A percentile compares a stretch with the other conserved stretches of the same genome.
These are phyloP conservation scores for Drosophila quinaria DNA, from an alignment of 2,888 invertebrate species.

Conservation along the genomic window DNA sequence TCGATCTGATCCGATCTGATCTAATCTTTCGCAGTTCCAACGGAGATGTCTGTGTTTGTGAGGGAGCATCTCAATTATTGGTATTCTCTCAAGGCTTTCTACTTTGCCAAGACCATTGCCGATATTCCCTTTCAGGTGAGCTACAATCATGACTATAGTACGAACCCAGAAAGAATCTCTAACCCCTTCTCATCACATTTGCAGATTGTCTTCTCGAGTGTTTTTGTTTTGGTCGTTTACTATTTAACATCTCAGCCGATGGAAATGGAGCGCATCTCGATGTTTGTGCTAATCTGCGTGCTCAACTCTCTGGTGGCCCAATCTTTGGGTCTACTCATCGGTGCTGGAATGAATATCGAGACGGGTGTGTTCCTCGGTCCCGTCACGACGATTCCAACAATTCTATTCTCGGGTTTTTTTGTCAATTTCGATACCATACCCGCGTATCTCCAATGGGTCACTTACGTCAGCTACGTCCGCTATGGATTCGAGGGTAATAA, in stretches of 20 bases:
- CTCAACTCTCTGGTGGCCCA: slow-evolving; percentile 96
- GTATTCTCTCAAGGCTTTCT: slow-evolving; percentile 98
- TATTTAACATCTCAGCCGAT: slow-evolving; percentile 98
- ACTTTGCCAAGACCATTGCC: slow-evolving; percentile 97
- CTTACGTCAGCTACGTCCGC: slow-evolving; percentile 95
- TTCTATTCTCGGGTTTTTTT: slow-evolving; percentile 97
- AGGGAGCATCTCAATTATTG: slow-evolving; percentile 98
- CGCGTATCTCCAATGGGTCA: slow-evolving; percentile 94
- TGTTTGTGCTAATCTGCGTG: slow-evolving; percentile 87
- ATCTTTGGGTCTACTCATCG: slow-evolving; percentile 95
- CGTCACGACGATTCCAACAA: slow-evolving; percentile 95
- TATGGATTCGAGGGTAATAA: slow-evolving; percentile 93
- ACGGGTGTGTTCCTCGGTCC: slow-evolving; percentile 93
- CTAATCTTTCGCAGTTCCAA: slow-evolving; percentile 90
- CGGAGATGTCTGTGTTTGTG: slow-evolving; percentile 97
- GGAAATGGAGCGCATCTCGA: slow-evolving; percentile 90
- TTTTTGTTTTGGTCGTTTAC: slow-evolving; percentile 96
- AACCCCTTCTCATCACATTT: slow-evolving; percentile 44
- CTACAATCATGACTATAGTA: slow-evolving; percentile 1
- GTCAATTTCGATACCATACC: slow-evolving; percentile 97
- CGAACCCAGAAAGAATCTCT: not conserved
- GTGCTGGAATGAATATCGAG: slow-evolving; percentile 95
- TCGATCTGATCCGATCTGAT: not conserved
- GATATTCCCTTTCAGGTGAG: slow-evolving; percentile 97
- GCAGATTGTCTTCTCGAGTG: slow-evolving; percentile 93